Percentiles rank a stretch among this genome's conserved stretches.
phyloP scores from a whole-genome alignment of 2,888 invertebrate genomes.

The Drosophila seclusa region DNA sequence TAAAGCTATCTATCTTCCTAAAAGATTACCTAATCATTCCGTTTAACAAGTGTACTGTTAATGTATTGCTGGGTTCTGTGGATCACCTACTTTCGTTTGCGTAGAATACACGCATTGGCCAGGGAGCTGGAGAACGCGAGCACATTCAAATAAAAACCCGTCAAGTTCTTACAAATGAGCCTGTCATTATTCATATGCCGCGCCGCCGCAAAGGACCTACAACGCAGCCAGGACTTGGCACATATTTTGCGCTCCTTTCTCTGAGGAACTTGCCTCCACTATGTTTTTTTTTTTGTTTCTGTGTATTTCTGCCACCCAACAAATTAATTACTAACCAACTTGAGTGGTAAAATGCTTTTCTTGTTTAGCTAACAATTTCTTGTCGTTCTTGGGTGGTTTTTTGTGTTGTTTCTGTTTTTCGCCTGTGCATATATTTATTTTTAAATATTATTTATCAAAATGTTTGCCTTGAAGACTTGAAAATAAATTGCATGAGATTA shows the following conservation, averaged over 20 bases:
- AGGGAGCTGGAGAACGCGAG: conserved; percentile 24
- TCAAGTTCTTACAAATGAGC: conserved; percentile 71
- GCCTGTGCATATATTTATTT: conserved; percentile 23
- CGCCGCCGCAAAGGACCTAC: conserved; percentile 37
- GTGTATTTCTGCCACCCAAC: conserved; percentile 52
- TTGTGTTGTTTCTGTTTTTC: conserved; percentile 7
- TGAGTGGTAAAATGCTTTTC: conserved; percentile 76
- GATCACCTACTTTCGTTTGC: conserved; percentile 16
- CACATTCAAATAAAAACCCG: conserved; percentile 70
- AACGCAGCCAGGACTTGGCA: conserved; percentile 44
- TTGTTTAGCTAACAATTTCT: conserved; percentile 54
- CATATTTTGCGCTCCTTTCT: conserved; percentile 73
- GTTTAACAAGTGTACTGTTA: conserved; percentile 6
- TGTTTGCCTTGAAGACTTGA: conserved; percentile 67
- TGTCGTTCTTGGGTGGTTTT: conserved; percentile 15
- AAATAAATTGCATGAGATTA: conserved; percentile 79
- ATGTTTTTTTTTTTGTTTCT: conserved; percentile 17
- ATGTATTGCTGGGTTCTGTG: conserved; percentile 8
- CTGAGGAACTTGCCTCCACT: conserved; percentile 38
- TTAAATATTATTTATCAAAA: conserved; percentile 62
- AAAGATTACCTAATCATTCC: conserved; percentile 8
- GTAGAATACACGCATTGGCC: conserved; percentile 2
- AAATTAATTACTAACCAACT: conserved; percentile 78
- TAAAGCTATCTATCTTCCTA: background rate
- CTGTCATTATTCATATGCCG: conserved; percentile 75